Base-by-base conservation (phyloP, 2,888 invertebrate genomes). In the Latheticus oryzae region DNA sequence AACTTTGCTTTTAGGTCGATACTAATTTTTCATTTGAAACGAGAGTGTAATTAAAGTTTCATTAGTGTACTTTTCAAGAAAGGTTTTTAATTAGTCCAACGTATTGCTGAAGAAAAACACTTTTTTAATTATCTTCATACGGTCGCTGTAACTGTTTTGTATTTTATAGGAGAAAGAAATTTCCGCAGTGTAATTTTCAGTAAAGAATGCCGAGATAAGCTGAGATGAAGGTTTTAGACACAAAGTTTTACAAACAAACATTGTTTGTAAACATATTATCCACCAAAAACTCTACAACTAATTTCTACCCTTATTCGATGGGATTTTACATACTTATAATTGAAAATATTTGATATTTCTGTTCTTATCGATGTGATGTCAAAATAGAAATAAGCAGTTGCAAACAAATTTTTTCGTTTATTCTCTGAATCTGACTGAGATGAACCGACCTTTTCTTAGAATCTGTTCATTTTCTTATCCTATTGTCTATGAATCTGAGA, bases 401-500 rank as follows among this genome's bases (percentile, higher is more conserved):
- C 48, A 48, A 48, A 48, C 37, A 30, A 38, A 13, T 40, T 50
- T 50, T 50, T 50, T 50, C 11, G 5, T 24, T 15, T 37, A 50
- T 37, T 38, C 50, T 30, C 37, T 9, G 11, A 40, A 38, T 28
- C 15, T 38, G 51, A 50, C 26, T 5, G 21, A 19, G 52, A 35
- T 42, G 56, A 21, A 24, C 4, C 43, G 43, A 16, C 47, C 51
- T 30, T 32, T 58, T 21, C 43, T 60, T 51, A 50, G 55, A 62
- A 60, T 56, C 62, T 55, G 66, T 59, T 62, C 60, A 66, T 64
- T 62, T 61, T 60, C 60, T 61, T 58, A 48, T 57, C 45, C 58
- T 48, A 63, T 64, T 66, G 64, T 66, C 63, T 63, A 61, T 60
- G 59, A 61, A 64, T 57, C 53, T 45, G 28, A 52, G 43, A 43